Conservation (phyloP, 2,113 vertebrate genomes). For the Nothoprocta pentlandii region DNA sequence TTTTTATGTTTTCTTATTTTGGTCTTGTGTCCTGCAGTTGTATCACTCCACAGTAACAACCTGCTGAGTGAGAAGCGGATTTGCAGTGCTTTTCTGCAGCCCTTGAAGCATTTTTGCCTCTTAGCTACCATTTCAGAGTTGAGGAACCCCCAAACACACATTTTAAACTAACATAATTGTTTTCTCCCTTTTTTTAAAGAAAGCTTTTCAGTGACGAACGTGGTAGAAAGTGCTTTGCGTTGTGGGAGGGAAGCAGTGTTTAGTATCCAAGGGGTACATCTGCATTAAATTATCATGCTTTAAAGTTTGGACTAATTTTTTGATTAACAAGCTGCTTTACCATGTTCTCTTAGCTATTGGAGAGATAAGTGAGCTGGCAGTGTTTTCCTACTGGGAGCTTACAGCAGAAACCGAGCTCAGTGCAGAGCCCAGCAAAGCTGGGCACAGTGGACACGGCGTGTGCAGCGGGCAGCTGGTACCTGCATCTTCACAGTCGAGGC, state of each 20-base stretch:
- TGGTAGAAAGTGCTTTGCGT: background rate
- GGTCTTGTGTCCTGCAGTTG: background rate
- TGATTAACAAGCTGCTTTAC: background rate
- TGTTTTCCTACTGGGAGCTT: background rate
- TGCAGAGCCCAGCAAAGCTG: background rate
- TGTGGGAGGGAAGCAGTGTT: constrained; percentile 1
- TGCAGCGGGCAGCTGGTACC: background rate
- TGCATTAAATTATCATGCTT: constrained; percentile 34
- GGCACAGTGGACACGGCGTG: background rate
- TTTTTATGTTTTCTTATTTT: constrained; percentile 13
- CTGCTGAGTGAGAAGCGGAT: constrained; percentile 20
- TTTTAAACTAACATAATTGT: background rate
- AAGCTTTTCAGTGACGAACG: constrained; percentile 18
- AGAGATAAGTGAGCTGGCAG: background rate
- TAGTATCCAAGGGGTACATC: constrained; percentile 21
- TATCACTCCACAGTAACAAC: background rate
- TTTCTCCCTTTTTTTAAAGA: background rate
- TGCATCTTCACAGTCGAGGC: background rate
- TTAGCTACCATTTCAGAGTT: background rate
- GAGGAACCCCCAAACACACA: background rate
- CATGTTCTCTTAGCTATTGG: background rate
- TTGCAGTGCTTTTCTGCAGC: background rate
- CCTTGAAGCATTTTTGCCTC: background rate
- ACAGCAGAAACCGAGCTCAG: background rate
- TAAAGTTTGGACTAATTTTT: constrained; percentile 24